Evolutionary conservation across 2,113 vertebrate genomes (phyloP).

Genomic region (Recurvirostra avosetta): DNA sequence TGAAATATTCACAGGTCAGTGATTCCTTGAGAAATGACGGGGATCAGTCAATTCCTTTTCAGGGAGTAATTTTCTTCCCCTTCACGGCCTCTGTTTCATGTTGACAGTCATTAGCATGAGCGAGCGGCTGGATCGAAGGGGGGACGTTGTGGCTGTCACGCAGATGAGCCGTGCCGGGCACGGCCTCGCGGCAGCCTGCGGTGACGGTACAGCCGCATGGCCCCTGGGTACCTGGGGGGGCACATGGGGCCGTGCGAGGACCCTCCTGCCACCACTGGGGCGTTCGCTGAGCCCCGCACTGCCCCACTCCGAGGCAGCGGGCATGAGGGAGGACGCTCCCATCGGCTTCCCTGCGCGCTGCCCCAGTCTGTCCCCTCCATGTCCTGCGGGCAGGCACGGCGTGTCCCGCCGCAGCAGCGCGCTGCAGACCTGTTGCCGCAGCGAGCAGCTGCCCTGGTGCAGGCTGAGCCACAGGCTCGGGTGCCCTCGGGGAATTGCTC

Average conservation of each 20-base stretch:
- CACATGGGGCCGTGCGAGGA: accelerated
- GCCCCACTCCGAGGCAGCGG: not conserved
- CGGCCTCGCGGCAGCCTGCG: accelerated
- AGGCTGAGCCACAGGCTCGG: not conserved
- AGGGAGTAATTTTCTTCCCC: constrained; percentile 90
- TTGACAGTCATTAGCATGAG: constrained; percentile 86
- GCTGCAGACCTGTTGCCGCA: not conserved
- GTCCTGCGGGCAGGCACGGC: not conserved
- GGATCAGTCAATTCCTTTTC: constrained; percentile 95
- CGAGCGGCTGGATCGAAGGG: constrained; percentile 23
- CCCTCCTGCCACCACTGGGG: not conserved
- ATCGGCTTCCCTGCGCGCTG: not conserved
- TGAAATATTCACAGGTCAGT: constrained; percentile 89
- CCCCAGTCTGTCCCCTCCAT: not conserved
- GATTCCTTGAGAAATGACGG: constrained; percentile 91
- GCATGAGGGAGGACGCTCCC: accelerated
- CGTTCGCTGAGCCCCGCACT: not conserved
- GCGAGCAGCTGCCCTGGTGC: not conserved
- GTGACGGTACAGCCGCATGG: accelerated
- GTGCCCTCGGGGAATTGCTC: not conserved
- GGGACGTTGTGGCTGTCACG: not conserved
- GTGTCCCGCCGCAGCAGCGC: accelerated
- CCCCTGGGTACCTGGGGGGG: not conserved
- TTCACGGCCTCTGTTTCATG: constrained; percentile 76
- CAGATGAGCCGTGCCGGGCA: not conserved